phyloP scores from a whole-genome alignment of 2,113 vertebrate species.

The Diphyllodes magnificus region DNA sequence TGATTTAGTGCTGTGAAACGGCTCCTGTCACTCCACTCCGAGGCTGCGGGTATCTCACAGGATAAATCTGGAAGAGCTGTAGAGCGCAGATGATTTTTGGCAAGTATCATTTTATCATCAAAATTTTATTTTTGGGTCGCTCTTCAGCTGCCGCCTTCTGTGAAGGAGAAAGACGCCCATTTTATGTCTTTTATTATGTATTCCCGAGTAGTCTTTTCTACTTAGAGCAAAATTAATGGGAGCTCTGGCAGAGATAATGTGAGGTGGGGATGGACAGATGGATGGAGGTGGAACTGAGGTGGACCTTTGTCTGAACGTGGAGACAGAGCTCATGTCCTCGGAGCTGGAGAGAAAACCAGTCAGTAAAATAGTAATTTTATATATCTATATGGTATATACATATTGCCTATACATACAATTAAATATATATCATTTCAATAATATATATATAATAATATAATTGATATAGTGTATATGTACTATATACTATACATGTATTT shows the following conservation, averaged over 20 bases:
- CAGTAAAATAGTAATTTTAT: not conserved
- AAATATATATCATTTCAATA: too few relatives aligned
- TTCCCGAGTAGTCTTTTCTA: not conserved
- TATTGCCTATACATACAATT: not conserved
- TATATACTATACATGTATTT: not conserved
- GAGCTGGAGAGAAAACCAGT: not conserved
- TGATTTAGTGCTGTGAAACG: not conserved
- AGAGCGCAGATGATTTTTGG: constrained; percentile 2
- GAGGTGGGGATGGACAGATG: not conserved
- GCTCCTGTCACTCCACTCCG: not conserved
- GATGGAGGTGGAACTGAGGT: not conserved
- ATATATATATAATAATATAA: not conserved
- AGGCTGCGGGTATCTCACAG: not conserved
- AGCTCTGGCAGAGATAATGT: not conserved
- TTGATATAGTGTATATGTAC: too few relatives aligned
- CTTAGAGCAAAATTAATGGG: not conserved
- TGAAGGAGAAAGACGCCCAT: not conserved
- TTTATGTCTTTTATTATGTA: not conserved
- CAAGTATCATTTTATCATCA: constrained; percentile 18
- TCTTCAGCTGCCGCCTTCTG: constrained; percentile 32
- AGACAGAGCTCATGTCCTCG: not conserved
- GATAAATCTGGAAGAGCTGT: not conserved
- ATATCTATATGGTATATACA: accelerated
- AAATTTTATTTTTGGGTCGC: constrained; percentile 37
- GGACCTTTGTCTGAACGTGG: not conserved